These are phyloP conservation scores for Dryocosmus kuriphilus DNA, from an alignment of 2,888 invertebrate species.

Conservation along the genomic window DNA sequence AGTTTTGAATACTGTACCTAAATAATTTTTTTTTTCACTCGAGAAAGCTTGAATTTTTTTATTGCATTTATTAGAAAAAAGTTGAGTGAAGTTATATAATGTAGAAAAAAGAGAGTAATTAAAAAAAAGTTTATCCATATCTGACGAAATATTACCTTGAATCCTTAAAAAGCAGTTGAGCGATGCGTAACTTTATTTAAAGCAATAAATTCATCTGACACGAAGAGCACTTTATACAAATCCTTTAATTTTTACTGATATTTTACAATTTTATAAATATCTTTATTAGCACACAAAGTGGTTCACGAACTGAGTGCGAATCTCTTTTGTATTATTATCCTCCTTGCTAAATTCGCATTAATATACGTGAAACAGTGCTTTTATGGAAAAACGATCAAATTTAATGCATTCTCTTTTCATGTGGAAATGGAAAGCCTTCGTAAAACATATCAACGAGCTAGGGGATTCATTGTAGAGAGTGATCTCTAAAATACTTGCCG, in stretches of 20 bases:
- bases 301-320: not conserved
- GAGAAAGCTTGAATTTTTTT: too few species aligned
- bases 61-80: too few species aligned
- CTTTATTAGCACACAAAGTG: not conserved
- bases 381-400: constrained; percentile 35
- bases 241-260: not conserved
- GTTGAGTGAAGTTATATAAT: too few species aligned
- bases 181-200: not conserved
- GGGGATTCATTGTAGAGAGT: constrained; percentile 12
- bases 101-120: too few species aligned
- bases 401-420: constrained; percentile 19
- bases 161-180: not conserved
- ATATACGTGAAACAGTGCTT: constrained; percentile 22
- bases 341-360: not conserved
- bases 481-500: constrained; percentile 6
- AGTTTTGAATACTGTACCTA: too few species aligned
- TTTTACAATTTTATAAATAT: constrained; percentile 12
- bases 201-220: not conserved
- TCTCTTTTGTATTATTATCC: constrained; percentile 4
- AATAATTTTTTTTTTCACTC: too few species aligned
- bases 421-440: not conserved
- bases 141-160: not conserved
- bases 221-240: not conserved
- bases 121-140: not conserved
- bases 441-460: constrained; percentile 22